Evolutionary conservation across 2,113 vertebrate genomes (phyloP).

Genomic region (Megaceryle maxima): DNA sequence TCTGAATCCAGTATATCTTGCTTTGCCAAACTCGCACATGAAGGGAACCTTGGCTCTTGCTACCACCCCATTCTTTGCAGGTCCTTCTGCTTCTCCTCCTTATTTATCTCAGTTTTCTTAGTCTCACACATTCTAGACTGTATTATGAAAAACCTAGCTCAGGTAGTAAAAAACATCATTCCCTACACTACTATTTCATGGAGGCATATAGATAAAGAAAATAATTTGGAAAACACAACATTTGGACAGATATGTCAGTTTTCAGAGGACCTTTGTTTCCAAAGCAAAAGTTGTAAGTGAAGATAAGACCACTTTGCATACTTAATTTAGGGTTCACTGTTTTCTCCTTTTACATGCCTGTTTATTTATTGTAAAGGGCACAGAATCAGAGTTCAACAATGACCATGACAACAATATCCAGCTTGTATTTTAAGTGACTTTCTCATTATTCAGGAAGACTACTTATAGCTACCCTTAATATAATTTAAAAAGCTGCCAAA

Average conservation of each 20-base stretch:
- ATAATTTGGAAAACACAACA: not conserved
- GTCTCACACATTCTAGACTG: not conserved
- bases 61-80: not conserved
- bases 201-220: not conserved
- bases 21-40: not conserved
- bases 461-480: not conserved
- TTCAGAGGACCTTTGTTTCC: not conserved
- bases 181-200: not conserved
- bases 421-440: not conserved
- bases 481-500: not conserved
- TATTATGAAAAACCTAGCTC: not conserved
- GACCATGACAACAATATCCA: not conserved
- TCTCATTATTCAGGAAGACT: not conserved
- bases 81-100: not conserved
- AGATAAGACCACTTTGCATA: not conserved
- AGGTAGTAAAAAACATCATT: not conserved
- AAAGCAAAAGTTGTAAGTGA: not conserved
- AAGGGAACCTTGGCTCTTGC: not conserved
- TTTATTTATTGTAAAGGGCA: not conserved
- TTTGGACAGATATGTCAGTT: not conserved
- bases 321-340: not conserved
- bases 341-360: not conserved
- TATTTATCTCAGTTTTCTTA: not conserved
- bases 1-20: fast-evolving
- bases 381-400: not conserved